Base-by-base conservation (phyloP, 2,888 invertebrate species). In the Pseudanteris insignis region DNA sequence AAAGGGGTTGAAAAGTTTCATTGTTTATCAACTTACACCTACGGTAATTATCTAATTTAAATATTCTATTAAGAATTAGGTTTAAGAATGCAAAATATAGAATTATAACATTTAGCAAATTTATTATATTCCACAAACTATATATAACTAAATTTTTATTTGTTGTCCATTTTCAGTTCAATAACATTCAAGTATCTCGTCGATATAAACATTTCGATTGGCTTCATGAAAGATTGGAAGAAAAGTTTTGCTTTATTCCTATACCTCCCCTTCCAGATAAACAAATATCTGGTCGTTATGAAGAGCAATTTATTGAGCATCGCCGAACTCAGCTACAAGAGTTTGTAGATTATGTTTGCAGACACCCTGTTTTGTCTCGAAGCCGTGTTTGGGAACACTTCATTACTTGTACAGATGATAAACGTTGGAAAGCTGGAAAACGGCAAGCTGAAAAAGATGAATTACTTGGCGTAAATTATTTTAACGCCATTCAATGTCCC, bases 201-300 rank as follows among this genome's bases (percentile, higher is more conserved):
- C 86, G 98, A 68, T 98, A 97, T 82, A 99, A 99, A 81, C 98
- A 98, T 81, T 99, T 99, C 81, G 98, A 99, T 83, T 99, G 99
- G 99, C 81, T 99, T 44, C 96, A 97, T 81, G 94, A 94, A 77
- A 86, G 96, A 68, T 83, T 99, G 64, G 89, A 90, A 70, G 94
- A 93, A 68, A 99, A 99, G 81, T 99, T 94, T 80, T 89, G 93
- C 67, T 86, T 96, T 44, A 90, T 98, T 72, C 94, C 96, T 1
- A 91, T 98, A 71, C 98, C 99, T 51, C 97, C 98, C 1, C 81
- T 99, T 63, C 99, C 99, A 7, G 98, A 98, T 77, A 99, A 99
- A 82, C 96, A 97, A 81, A 94, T 99, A 64, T 92, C 96, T 26
- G 96, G 96, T 4, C 86, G 96, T 40, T 98, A 96, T 81, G 98